These are phyloP conservation scores for Thalassophryne amazonica DNA, from an alignment of 2,797 vertebrate genomes.

Conservation along the genomic window DNA sequence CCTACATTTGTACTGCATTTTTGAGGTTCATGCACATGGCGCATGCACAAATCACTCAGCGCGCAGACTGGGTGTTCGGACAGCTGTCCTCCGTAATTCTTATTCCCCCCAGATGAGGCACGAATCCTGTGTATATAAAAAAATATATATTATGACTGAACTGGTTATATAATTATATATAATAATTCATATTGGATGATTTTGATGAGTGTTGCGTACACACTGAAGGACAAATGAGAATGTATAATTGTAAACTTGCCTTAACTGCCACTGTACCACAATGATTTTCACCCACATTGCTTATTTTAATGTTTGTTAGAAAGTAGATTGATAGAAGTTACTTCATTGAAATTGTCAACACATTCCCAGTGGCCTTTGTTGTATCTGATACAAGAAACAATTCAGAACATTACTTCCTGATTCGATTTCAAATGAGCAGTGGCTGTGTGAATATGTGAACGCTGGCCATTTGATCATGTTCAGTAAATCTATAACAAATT, in stretches of 20 bases:
- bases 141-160: too few relatives aligned
- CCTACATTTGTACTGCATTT: too few relatives aligned
- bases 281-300: conserved; percentile 10
- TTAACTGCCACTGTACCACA: conserved; percentile 61
- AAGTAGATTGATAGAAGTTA: conserved; percentile 16
- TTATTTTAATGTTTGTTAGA: conserved; percentile 6
- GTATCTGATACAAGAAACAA: conserved; percentile 21
- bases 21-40: too few relatives aligned
- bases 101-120: too few relatives aligned
- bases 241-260: conserved; percentile 68
- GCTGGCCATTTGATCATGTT: conserved; percentile 47
- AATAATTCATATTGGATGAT: conserved; percentile 24
- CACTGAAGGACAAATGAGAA: conserved; percentile 55
- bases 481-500: conserved; percentile 59
- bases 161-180: too few relatives aligned
- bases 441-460: conserved; percentile 32
- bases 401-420: not conserved
- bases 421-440: conserved; percentile 5
- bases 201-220: conserved; percentile 58
- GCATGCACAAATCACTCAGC: too few relatives aligned
- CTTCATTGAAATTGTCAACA: conserved; percentile 14
- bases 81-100: too few relatives aligned
- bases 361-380: conserved; percentile 53
- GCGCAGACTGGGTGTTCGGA: too few relatives aligned
- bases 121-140: too few relatives aligned